phyloP scores from a whole-genome alignment of 2,113 vertebrate genomes.

The Tachycineta bicolor region DNA sequence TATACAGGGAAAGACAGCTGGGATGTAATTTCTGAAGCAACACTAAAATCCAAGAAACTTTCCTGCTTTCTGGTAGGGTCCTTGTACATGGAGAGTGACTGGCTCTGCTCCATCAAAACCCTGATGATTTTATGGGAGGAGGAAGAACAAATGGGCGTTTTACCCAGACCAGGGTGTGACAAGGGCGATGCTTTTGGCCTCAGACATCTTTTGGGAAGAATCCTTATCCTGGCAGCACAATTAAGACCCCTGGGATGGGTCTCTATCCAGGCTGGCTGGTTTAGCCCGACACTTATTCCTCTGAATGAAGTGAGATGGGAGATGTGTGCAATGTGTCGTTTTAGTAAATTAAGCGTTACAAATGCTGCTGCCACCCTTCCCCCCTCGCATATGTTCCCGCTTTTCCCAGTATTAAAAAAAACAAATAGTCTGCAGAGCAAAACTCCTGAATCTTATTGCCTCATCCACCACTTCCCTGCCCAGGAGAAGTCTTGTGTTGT shows the following conservation, averaged over 20 bases:
- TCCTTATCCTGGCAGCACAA: fast-evolving
- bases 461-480: neutral
- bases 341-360: slow-evolving; percentile 56
- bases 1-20: neutral
- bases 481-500: neutral
- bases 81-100: fast-evolving
- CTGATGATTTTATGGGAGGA: neutral
- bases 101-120: neutral
- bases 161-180: fast-evolving
- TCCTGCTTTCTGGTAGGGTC: neutral
- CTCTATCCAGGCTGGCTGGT: neutral
- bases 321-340: neutral
- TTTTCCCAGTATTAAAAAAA: neutral
- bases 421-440: neutral
- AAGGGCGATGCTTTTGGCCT: neutral
- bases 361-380: slow-evolving; percentile 29
- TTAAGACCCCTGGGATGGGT: neutral
- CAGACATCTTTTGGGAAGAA: neutral
- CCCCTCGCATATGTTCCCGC: slow-evolving; percentile 30
- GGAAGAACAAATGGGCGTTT: neutral
- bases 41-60: neutral
- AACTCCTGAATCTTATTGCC: neutral
- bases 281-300: neutral
- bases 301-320: neutral
- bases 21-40: neutral